Base-by-base conservation (phyloP, 1,140 invertebrate species). In the Ridgeia piscesae region DNA sequence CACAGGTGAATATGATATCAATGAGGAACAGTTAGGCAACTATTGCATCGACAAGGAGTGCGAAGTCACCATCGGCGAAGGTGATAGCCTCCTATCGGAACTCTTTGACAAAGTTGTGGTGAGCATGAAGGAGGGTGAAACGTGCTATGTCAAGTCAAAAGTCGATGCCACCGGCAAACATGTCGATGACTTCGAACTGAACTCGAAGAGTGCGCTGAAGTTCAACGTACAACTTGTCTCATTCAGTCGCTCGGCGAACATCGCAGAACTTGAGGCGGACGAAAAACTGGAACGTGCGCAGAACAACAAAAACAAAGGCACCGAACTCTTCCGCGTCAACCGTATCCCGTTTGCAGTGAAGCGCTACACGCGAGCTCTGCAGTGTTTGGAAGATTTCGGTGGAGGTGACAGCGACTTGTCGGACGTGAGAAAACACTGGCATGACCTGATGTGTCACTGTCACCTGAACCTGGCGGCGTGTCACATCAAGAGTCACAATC, bases 401-500 rank as follows among this genome's bases (percentile, higher is more conserved):
- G 89, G 89, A 48, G 58, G 92, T 93, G 2, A 42, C 33, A 88
- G 92, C 35, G 91, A 94, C 33, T 88, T 93, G 21, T 89, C 92
- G 48, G 21, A 91, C 4, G 33, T 92, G 35, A 48, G 34, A 34
- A 88, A 91, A 33, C 91, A 93, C 31, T 93, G 93, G 88, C 92
- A 92, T 17, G 58, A 92, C 17, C 92, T 95, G 17, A 93, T 92
- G 50, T 92, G 92, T 42, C 93, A 94, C 34, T 94, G 94, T 90
- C 94, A 95, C 89, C 92, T 94, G 35, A 95, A 95, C 91, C 91
- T 95, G 89, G 94, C 94, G 17, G 94, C 94, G 6, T 95, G 94
- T 33, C 97, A 97, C 94, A 95, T 97, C 35, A 98, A 97, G 94
- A 93, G 97, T 9, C 96, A 96, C 88, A 96, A 96, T 88, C 97